Base-by-base conservation (phyloP, 30 jellyfish, hydroid and myxozoan genomes). In the Nemopilema nomurai region DNA sequence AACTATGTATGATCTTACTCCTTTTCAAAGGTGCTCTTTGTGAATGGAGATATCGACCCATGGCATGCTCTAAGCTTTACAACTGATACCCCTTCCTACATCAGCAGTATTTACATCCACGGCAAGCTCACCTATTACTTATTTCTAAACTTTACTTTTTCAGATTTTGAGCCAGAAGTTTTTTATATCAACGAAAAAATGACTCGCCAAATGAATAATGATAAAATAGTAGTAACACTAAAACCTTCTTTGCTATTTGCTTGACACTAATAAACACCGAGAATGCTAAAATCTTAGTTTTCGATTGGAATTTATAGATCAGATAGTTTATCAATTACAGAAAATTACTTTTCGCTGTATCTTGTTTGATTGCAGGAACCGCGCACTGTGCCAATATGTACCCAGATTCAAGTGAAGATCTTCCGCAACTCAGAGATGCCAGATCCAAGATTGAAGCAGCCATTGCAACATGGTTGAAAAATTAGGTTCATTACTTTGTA, bases 371-470 rank as follows among this genome's bases (percentile, higher is more conserved):
- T 81, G 18, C 67, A 89, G 99, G 99, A 9, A 89, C 99, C 0
- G 99, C 99, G 31, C 99, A 94, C 76, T 94, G 99, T 76, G 99
- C 99, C 27, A 94, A 94, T 78, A 94, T 94, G 99, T 94, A 94
- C 71, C 99, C 99, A 51, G 96, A 74, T 57, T 77, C 96, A 8
- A 76, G 62, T 8, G 79, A 80, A n/a, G 99, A 94, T 71, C 81
- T 90, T 22, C 91, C 87, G 26, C 92, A 85, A 27, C 80, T 94
- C 64, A 77, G 26, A 62, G 87, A 75, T 23, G 99, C 99, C 30
- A 85, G 99, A 26, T 51, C 30, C 23, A 76, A 89, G 63, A 82
- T 94, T 52, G 89, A 82, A 51, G 80, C 88, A 20, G 66, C 87
- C 18, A 74, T 94, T 50, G 87, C 85, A 22, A 49, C 71, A 18